Base-by-base conservation (phyloP, 2,888 invertebrate species). In the Endomychus coccineus region DNA sequence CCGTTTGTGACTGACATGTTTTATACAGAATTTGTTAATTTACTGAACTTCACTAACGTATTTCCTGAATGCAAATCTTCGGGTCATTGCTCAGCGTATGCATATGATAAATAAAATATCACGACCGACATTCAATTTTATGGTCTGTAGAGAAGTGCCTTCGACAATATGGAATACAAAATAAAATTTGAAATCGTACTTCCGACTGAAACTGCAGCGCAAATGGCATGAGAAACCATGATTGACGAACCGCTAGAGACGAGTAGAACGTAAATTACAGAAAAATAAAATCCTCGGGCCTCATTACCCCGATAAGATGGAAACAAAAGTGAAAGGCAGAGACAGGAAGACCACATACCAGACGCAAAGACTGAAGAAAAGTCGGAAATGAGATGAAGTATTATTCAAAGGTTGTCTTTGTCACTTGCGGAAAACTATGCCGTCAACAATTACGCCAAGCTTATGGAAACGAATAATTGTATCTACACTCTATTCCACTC, bases 1-100 rank as follows among this genome's bases (percentile, higher is more conserved):
- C 49, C 50, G 50, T 51, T 53, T 51, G 52, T 53, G 53, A 53
- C 49, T 56, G 56, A 56, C 57, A 55, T 53, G 52, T 56, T 55
- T 56, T 49, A 54, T 56, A 53, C 47, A 44, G 53, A 51, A 55
- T 52, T 53, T 54, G 54, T 54, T 55, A 54, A 56, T 55, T 55
- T 53, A 51, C 7, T 50, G 51, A 44, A 52, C 48, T 52, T 48
- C 44, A 46, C 50, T 44, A 48, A 44, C 47, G 46, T 49, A 45
- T 52, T 56, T 55, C 52, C 56, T 49, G 52, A 52, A 49, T 49
- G 51, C 52, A 50, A 52, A 56, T 58, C 58, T 57, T 57, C 58
- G n/a, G n/a, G n/a, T n/a, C n/a, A n/a, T n/a, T n/a, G n/a, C n/a
- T n/a, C n/a, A n/a, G n/a, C n/a, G n/a, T n/a, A n/a, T n/a, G n/a